Conservation (phyloP, 2,888 invertebrate genomes). For the Synanthedon andrenaeformis region DNA sequence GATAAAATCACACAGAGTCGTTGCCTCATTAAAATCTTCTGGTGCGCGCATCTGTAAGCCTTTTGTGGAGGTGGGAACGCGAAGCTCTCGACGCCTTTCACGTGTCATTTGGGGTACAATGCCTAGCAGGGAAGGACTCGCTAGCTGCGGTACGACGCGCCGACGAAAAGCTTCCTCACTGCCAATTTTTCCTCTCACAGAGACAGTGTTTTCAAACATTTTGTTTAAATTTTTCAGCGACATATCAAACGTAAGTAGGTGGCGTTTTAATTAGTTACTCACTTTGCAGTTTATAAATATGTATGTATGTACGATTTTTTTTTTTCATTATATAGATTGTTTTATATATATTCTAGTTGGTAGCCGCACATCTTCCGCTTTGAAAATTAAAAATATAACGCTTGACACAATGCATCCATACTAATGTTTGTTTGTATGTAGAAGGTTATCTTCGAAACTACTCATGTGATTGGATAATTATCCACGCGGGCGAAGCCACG, state of each 20-base stretch:
- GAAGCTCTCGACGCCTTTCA: conserved; percentile 64
- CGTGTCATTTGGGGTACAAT: conserved; percentile 68
- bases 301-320: too few species aligned
- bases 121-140: conserved; percentile 20
- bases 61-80: conserved; percentile 60
- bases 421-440: too few species aligned
- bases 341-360: too few species aligned
- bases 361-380: too few species aligned
- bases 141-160: conserved; percentile 1
- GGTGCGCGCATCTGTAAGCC: conserved; percentile 69
- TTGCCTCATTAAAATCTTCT: conserved; percentile 72
- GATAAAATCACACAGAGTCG: conserved; percentile 70
- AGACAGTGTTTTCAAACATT: conserved; percentile 41
- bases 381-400: too few species aligned
- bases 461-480: too few species aligned
- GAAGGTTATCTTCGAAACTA: too few species aligned
- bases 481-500: too few species aligned
- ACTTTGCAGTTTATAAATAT: too few species aligned
- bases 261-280: too few species aligned
- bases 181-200: conserved; percentile 49
- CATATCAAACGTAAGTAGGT: conserved; percentile 17
- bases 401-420: too few species aligned
- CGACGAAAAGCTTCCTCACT: conserved; percentile 8
- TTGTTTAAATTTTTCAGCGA: conserved; percentile 29
- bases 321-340: too few species aligned